Base-by-base conservation (phyloP, 2,113 vertebrate genomes). In the Rhadina sibilatrix region DNA sequence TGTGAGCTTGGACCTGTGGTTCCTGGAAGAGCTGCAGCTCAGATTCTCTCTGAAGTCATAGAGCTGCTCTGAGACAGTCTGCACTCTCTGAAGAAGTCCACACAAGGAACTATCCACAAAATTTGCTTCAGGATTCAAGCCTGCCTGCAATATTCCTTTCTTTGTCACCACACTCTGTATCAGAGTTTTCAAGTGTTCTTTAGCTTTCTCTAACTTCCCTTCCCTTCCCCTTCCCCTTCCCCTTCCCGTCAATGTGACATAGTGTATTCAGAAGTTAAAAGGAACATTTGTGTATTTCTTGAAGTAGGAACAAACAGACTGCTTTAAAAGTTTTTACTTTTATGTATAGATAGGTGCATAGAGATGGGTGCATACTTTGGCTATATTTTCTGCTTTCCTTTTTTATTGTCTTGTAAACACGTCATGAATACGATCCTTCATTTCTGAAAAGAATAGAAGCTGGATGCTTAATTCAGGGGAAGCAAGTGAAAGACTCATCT, bases 331-430 rank as follows among this genome's bases (percentile, higher is more conserved):
- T 49, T 94, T 79, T 90, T 70, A 83, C 47, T 90, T 91, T 94
- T 91, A 66, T 92, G 87, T 78, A 76, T 85, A 86, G 54, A 79
- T 61, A 86, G 12, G 27, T 69, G 30, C 52, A 63, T 77, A 63
- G 47, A 90, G 54, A 85, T 95, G 91, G 38, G 38, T 94, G 94
- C 93, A 91, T 96, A 83, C 28, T 75, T 94, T 57, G 86, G 83
- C 93, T 90, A 79, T 91, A 35, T 77, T 95, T 96, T 94, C 78
- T 76, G 19, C 35, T 90, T 91, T 94, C n/a, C 71, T 25, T 92
- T 94, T 96, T 53, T 93, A 50, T 47, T 93, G 42, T 93, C 66
- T 77, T 93, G 78, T 93, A 96, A 96, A 95, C 91, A 77, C 33
- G 27, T 90, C 54, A 85, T 63, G 75, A 82, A 87, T 42, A 70